Evolutionary conservation across 2,888 invertebrate genomes (phyloP).

Genomic region (Chamaedrilus cognettii): DNA sequence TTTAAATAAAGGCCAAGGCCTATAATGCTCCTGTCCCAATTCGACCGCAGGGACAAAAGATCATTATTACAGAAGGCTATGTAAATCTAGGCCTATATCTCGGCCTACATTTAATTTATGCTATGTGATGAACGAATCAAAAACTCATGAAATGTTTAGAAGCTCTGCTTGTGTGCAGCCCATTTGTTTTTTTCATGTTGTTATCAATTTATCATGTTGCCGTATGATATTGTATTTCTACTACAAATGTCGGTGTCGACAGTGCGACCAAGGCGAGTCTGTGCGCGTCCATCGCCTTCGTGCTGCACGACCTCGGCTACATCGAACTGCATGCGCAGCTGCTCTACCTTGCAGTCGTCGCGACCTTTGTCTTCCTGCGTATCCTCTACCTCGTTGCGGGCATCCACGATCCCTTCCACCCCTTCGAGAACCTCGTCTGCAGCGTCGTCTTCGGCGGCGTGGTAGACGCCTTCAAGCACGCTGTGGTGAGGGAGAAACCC

Average conservation of each 20-base stretch:
- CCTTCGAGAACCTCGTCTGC: constrained; percentile 97
- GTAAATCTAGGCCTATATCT: too few relatives aligned
- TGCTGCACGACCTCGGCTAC: constrained; percentile 93
- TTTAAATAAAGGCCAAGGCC: too few relatives aligned
- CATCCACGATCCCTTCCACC: constrained; percentile 98
- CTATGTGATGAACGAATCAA: too few relatives aligned
- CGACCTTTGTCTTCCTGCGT: constrained; percentile 80
- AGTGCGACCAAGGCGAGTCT: constrained; percentile 88
- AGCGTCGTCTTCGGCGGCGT: constrained; percentile 89
- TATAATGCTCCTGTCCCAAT: too few relatives aligned
- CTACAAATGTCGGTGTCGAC: neutral
- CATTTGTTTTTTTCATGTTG: too few relatives aligned
- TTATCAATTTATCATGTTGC: constrained; percentile 1
- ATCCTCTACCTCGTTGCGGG: constrained; percentile 93
- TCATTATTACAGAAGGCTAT: too few relatives aligned
- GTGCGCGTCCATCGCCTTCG: constrained; percentile 93
- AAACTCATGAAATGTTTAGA: too few relatives aligned
- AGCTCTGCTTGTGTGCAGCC: too few relatives aligned
- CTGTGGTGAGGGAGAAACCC: constrained; percentile 1
- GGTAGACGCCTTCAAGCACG: constrained; percentile 70
- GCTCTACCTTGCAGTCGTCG: constrained; percentile 96
- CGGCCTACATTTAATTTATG: too few relatives aligned
- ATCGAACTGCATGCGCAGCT: constrained; percentile 96
- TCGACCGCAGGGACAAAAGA: too few relatives aligned
- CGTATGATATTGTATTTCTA: neutral